Evolutionary conservation across 92 coral and sea anemone genomes (phyloP), one percentile per base, ranked within the genome.

Genomic region (Anthopleura xanthogrammica): DNA sequence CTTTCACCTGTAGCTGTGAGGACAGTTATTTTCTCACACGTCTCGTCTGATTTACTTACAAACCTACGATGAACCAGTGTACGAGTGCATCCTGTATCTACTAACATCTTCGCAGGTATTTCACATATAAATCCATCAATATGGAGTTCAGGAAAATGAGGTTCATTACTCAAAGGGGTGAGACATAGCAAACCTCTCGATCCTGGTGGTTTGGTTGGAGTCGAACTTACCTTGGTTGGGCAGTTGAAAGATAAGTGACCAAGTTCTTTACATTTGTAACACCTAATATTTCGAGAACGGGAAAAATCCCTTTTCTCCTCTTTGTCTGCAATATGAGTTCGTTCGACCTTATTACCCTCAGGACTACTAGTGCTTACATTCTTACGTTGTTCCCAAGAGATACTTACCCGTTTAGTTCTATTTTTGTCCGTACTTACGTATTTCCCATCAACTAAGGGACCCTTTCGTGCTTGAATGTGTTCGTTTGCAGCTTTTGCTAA

Each of bases 401-500:
- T 54, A 16, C 43, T 75, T 14, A 52, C 39, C 17, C 83, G 43
- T 54, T 20, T 75, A 7, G 76, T 50, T 22, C 46, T 82, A 20
- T 52, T 75, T 36, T 40, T 86, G 11, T 78, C 82, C 42, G 22
- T 82, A 23, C 23, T 36, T 24, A 79, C 87, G 72, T 90, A 88
- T 73, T 75, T 88, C 41, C 94, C 92, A 41, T 64, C 85, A 24
- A 88, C 77, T 39, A 80, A 54, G 5, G 91, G 94, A 40, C 94
- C 94, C 68, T 91, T 91, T 78, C 94, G 72, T 9, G 86, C 80
- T 79, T 88, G 92, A 29, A 88, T 88, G 73, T 81, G 90, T 64
- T 85, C 85, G 78, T 79, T 91, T 1, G 94, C 94, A 17, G 81
- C 19, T 62, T 82, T 80, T 12, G 89, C 91, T 48, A 91, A 70